Evolutionary conservation across 2,113 vertebrate genomes (phyloP).

Genomic region (Eubucco bourcierii): DNA sequence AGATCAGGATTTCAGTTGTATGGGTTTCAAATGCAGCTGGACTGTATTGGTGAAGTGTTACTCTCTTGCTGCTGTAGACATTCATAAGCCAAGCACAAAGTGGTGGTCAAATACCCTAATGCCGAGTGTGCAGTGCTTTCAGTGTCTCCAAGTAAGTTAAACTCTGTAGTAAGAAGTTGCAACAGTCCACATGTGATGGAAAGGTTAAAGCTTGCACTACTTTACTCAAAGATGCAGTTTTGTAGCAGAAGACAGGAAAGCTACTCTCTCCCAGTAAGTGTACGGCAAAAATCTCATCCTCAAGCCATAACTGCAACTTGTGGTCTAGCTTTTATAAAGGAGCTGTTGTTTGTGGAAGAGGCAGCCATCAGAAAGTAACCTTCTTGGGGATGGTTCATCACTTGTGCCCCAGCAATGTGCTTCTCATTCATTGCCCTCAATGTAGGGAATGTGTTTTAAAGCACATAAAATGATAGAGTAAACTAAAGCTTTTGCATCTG

Average conservation of each 20-base stretch:
- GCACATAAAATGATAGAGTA: background rate
- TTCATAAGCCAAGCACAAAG: background rate
- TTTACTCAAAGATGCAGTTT: accelerated
- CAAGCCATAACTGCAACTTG: background rate
- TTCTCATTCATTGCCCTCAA: background rate
- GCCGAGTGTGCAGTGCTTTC: background rate
- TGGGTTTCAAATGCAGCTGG: background rate
- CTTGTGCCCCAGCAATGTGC: background rate
- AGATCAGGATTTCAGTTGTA: background rate
- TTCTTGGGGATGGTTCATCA: accelerated
- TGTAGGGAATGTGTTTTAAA: background rate
- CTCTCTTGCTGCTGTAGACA: background rate
- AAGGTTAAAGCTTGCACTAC: background rate
- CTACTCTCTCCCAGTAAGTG: background rate
- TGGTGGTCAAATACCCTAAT: background rate
- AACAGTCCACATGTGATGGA: background rate
- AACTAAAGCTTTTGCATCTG: background rate
- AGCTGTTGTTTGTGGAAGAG: background rate
- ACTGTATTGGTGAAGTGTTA: background rate
- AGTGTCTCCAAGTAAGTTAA: background rate
- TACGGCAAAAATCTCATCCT: background rate
- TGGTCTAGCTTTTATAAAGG: background rate
- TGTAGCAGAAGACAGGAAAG: background rate
- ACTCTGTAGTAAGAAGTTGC: background rate
- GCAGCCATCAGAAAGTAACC: background rate